These are phyloP conservation scores for Scrobipalpa atriplicella DNA, from an alignment of 2,888 invertebrate species.

Conservation along the genomic window DNA sequence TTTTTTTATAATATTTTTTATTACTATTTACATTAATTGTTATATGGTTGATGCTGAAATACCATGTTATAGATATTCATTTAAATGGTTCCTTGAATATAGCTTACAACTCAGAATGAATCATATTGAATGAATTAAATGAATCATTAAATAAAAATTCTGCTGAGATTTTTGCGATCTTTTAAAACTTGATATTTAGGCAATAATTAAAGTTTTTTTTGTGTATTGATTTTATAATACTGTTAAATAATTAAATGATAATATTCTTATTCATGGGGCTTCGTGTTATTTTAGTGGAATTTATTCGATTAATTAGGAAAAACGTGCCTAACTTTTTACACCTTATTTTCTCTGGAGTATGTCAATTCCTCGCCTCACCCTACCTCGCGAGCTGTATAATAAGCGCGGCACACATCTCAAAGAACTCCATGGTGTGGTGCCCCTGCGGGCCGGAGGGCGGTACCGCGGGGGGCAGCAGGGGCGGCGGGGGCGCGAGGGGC, in stretches of 20 bases:
- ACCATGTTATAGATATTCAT: too few species aligned
- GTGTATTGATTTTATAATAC: background rate
- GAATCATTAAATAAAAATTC: too few species aligned
- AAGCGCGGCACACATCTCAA: slow-evolving; percentile 99
- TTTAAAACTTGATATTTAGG: too few species aligned
- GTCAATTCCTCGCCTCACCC: slow-evolving; percentile 34
- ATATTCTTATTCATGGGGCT: background rate
- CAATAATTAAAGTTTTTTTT: too few species aligned
- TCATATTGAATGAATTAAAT: too few species aligned
- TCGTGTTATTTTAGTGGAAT: background rate
- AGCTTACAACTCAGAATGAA: too few species aligned
- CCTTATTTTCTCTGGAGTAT: background rate
- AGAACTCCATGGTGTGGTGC: slow-evolving; percentile 99
- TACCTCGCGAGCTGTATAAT: slow-evolving; percentile 98
- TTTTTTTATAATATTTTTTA: background rate
- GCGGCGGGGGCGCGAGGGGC: slow-evolving; percentile 48
- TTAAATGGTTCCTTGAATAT: background rate
- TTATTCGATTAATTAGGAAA: too few species aligned
- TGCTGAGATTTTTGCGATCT: too few species aligned
- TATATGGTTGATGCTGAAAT: too few species aligned
- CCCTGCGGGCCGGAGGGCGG: slow-evolving; percentile 72
- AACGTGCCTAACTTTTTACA: too few species aligned
- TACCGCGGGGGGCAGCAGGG: slow-evolving; percentile 50
- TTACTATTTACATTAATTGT: background rate
- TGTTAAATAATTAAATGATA: background rate